These are phyloP conservation scores for Liasis olivaceus DNA, from an alignment of 2,797 vertebrate species.

Conservation along the genomic window DNA sequence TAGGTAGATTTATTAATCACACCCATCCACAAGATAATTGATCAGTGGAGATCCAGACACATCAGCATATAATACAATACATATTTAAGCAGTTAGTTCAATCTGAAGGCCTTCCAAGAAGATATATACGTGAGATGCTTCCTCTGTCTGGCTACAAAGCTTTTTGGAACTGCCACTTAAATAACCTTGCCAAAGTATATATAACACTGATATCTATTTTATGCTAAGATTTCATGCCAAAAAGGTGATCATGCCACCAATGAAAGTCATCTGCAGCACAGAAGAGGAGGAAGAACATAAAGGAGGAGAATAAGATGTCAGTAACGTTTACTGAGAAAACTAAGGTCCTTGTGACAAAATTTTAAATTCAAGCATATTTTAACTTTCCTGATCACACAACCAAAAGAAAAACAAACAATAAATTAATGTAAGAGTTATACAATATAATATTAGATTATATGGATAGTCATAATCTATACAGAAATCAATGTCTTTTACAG, in stretches of 20 bases:
- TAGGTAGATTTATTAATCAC: not conserved
- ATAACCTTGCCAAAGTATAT: not conserved
- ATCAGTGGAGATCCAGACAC: not conserved
- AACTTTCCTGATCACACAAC: not conserved
- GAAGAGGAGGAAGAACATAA: not conserved
- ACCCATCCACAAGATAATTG: not conserved
- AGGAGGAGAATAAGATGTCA: not conserved
- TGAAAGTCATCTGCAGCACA: not conserved
- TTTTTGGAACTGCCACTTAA: conserved; percentile 11
- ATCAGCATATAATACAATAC: conserved; percentile 8
- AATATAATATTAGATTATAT: not conserved
- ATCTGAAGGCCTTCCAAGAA: not conserved
- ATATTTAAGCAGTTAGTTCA: not conserved
- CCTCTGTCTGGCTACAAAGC: not conserved
- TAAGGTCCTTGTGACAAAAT: not conserved
- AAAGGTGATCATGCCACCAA: not conserved
- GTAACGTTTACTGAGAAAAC: not conserved
- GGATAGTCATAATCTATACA: not conserved
- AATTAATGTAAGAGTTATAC: not conserved
- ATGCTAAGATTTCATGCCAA: not conserved
- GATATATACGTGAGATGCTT: not conserved
- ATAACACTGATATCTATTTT: not conserved
- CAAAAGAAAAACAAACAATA: not conserved
- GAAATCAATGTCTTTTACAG: not conserved
- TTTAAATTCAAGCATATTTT: not conserved